These are phyloP conservation scores for Megaceryle maxima DNA, from an alignment of 2,113 vertebrate species.

Conservation along the genomic window DNA sequence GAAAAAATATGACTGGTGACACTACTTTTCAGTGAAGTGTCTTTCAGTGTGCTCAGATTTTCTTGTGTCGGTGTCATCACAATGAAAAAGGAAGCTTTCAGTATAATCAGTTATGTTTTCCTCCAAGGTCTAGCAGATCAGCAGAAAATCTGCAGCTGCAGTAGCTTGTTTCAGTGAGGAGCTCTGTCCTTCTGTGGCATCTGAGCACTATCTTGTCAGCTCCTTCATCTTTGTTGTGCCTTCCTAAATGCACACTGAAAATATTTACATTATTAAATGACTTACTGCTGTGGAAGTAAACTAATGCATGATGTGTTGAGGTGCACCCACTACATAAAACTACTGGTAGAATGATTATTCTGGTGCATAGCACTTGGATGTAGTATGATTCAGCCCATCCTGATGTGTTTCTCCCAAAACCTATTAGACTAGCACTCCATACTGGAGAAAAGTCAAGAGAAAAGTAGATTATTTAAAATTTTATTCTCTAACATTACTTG, in stretches of 20 bases:
- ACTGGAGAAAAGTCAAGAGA: background rate
- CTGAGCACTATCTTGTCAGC: background rate
- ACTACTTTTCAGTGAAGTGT: background rate
- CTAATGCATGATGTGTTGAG: background rate
- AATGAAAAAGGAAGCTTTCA: background rate
- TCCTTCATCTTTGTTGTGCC: background rate
- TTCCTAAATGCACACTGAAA: background rate
- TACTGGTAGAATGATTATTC: background rate
- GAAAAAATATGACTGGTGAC: background rate
- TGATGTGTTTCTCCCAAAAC: background rate
- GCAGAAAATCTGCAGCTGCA: background rate
- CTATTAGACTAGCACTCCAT: background rate
- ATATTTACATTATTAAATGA: background rate
- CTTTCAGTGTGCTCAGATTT: background rate
- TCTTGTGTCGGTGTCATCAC: fast-evolving
- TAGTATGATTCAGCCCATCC: background rate
- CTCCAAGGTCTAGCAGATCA: background rate
- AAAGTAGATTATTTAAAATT: background rate
- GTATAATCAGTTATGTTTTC: background rate
- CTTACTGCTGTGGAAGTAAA: background rate
- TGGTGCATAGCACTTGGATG: background rate
- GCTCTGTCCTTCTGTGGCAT: background rate
- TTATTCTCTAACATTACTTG: background rate
- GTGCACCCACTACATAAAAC: background rate
- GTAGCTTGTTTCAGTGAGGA: background rate